Conservation (phyloP, 2,797 vertebrate species). For the Micropoecilia bifurca region DNA sequence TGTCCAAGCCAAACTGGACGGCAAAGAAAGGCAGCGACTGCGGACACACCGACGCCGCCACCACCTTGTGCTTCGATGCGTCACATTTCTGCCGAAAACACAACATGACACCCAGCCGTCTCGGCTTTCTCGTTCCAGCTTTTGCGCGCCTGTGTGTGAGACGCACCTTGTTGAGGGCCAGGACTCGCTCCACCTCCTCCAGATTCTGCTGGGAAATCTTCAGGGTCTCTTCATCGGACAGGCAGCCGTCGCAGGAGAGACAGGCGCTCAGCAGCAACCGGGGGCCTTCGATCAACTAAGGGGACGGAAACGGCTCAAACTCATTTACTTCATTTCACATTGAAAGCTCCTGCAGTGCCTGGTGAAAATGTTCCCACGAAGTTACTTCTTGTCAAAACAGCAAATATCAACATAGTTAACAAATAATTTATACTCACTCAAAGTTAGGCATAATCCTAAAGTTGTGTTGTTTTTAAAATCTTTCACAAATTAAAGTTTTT, state of each 20-base stretch:
- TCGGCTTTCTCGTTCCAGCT: no score
- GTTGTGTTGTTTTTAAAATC: not conserved
- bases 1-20: conserved; percentile 87
- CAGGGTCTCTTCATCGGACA: conserved; percentile 88
- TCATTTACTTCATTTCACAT: not conserved
- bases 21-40: conserved; percentile 97
- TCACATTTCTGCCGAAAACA: conserved; percentile 86
- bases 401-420: not conserved
- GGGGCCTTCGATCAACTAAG: conserved; percentile 82
- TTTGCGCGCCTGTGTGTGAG: not conserved
- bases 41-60: conserved; percentile 92
- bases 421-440: not conserved
- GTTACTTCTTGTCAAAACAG: not conserved
- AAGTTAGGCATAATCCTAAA: not conserved
- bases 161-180: conserved; percentile 91
- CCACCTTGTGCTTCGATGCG: conserved; percentile 89
- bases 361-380: not conserved
- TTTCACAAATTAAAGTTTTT: not conserved
- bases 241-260: conserved; percentile 92
- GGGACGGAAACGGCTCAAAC: not conserved
- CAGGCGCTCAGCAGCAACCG: conserved; percentile 92
- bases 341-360: not conserved
- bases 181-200: conserved; percentile 85
- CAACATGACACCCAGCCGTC: not conserved
- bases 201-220: conserved; percentile 92